Base-by-base conservation (phyloP, 2,113 vertebrate species). In the Pavo muticus region DNA sequence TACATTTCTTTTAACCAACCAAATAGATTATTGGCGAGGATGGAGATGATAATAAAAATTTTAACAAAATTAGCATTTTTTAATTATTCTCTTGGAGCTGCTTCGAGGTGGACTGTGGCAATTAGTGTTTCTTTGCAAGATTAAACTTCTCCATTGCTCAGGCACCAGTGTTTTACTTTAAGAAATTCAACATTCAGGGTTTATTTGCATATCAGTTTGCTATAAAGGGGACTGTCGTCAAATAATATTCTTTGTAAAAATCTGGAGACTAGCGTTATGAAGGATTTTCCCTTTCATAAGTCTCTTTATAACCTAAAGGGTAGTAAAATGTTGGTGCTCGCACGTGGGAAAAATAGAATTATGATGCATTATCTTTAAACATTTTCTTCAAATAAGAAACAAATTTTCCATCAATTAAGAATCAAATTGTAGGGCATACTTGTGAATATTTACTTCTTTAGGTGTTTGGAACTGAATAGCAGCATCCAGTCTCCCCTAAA, bases 331-430 rank as follows among this genome's bases (percentile, higher is more conserved):
- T 77, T 30, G 9, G 5, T 63, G 4, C 4, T 39, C 8, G 4
- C 14, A 47, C 5, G 39, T 1, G 1, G 25, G 6, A 27, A 40
- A 52, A 29, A n/a, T 3, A 24, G 3, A 15, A 24, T 25, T 52
- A 23, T n/a, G 30, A 30, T 4, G 63, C 17, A 71, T 19, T 47
- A 29, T 15, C 24, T 11, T 73, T 79, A 63, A 61, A 78, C 73
- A 9, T 56, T 56, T 73, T 61, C 25, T 61, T 73, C 23, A 50
- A 54, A 15, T 44, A 59, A 52, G 50, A 27, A 52, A 52, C 25
- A 52, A 15, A 27, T 52, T 50, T 52, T 52, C 50, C 13, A 27
- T 52, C 25, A 14, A 37, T 67, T 52, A 67, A 72, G 39, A 21
- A 54, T 47, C 21, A 75, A 21, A 59, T 75, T 70, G 78, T 47